Conservation (phyloP, 2,113 vertebrate species). For the Antigone vipio region DNA sequence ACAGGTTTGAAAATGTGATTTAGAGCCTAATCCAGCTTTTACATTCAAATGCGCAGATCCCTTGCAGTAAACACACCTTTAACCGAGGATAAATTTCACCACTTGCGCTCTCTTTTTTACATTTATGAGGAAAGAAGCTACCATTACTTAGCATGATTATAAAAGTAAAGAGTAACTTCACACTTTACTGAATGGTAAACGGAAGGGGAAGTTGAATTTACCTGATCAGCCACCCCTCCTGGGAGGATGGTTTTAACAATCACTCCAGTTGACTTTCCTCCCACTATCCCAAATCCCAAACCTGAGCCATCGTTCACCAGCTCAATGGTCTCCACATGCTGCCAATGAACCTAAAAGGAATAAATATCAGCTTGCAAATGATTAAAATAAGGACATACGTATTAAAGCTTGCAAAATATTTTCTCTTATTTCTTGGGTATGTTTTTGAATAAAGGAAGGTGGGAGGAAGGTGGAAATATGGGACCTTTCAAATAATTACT, state of each 20-base stretch:
- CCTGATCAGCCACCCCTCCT: conserved; percentile 93
- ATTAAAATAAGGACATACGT: background rate
- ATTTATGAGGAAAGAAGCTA: background rate
- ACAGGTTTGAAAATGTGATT: background rate
- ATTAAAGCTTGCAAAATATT: background rate
- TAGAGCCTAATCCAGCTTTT: background rate
- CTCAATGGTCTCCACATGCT: conserved; percentile 91
- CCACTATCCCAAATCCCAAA: conserved; percentile 93
- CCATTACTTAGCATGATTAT: background rate
- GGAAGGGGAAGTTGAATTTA: conserved; percentile 35
- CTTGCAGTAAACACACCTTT: background rate
- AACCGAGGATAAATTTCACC: background rate
- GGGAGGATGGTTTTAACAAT: conserved; percentile 95
- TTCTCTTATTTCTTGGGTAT: background rate
- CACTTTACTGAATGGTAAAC: background rate
- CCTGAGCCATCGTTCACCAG: conserved; percentile 93
- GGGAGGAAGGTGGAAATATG: background rate
- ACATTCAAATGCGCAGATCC: background rate
- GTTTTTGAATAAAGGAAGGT: background rate
- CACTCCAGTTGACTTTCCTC: conserved; percentile 91
- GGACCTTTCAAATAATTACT: background rate
- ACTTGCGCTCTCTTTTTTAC: background rate
- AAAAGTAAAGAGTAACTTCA: background rate
- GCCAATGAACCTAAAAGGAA: conserved; percentile 84
- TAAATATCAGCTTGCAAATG: background rate